Evolutionary conservation across 2,888 invertebrate genomes (phyloP).

Genomic region (Suillia variegata): DNA sequence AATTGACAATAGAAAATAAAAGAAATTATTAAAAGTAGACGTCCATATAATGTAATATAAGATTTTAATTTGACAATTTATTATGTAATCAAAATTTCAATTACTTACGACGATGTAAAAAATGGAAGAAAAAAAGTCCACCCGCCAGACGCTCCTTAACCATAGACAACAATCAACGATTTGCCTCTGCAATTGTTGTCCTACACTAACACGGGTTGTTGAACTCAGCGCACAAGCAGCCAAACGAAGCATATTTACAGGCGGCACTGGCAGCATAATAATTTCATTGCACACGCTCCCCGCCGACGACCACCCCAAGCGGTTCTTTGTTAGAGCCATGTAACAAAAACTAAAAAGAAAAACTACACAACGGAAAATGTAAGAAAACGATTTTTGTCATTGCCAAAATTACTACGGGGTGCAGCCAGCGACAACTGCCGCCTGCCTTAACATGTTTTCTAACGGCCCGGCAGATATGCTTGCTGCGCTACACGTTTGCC

Average conservation of each 20-base stretch:
- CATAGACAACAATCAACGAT: neutral
- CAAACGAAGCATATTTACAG: neutral
- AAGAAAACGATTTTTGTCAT: slow-evolving; percentile 19
- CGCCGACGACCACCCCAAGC: neutral
- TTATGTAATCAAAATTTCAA: neutral
- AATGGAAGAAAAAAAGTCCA: neutral
- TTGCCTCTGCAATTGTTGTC: neutral
- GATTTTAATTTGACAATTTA: neutral
- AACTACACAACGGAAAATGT: too few species aligned
- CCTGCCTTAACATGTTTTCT: too few species aligned
- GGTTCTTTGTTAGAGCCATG: neutral
- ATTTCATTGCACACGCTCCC: neutral
- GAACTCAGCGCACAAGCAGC: neutral
- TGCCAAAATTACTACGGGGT: slow-evolving; percentile 29
- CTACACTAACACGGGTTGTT: neutral
- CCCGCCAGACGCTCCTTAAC: neutral
- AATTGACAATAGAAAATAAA: too few species aligned
- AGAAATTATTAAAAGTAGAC: too few species aligned
- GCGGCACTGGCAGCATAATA: neutral
- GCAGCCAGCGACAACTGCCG: too few species aligned
- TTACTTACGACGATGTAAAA: too few species aligned
- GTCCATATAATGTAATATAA: too few species aligned
- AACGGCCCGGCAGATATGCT: too few species aligned
- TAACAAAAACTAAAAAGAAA: too few species aligned
- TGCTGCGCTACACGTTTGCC: too few species aligned